phyloP scores from a whole-genome alignment of 2,113 vertebrate species.

The Lonchura striata region DNA sequence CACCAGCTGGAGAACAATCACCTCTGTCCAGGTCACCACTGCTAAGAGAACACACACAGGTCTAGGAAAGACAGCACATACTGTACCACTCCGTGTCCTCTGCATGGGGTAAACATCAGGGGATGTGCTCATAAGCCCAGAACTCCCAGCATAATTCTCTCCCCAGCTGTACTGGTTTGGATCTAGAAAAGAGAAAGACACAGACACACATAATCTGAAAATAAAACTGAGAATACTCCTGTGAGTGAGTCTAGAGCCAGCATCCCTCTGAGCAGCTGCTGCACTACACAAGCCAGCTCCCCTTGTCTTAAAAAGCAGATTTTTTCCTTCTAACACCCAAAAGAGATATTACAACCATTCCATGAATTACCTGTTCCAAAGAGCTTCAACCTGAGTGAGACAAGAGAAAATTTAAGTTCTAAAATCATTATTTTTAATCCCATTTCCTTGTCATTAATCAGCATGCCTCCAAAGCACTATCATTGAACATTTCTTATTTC shows the following conservation, averaged over 20 bases:
- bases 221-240: slow-evolving; percentile 15
- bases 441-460: not conserved
- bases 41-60: not conserved
- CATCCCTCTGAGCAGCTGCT: not conserved
- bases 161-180: slow-evolving; percentile 98
- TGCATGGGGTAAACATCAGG: slow-evolving; percentile 90
- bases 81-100: slow-evolving; percentile 91
- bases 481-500: not conserved
- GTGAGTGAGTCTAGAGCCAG: not conserved
- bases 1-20: not conserved
- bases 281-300: not conserved
- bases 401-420: not conserved
- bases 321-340: not conserved
- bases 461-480: not conserved
- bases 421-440: not conserved
- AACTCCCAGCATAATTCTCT: slow-evolving; percentile 96
- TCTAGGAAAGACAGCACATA: slow-evolving; percentile 74
- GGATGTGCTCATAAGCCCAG: slow-evolving; percentile 93
- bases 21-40: not conserved
- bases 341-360: not conserved
- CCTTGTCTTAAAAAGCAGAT: not conserved
- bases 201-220: slow-evolving; percentile 52
- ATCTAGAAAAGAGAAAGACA: slow-evolving; percentile 76
- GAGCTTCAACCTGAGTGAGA: not conserved
- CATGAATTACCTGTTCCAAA: not conserved